phyloP scores from a whole-genome alignment of 2,888 invertebrate genomes.

The Steinernema scapterisci region DNA sequence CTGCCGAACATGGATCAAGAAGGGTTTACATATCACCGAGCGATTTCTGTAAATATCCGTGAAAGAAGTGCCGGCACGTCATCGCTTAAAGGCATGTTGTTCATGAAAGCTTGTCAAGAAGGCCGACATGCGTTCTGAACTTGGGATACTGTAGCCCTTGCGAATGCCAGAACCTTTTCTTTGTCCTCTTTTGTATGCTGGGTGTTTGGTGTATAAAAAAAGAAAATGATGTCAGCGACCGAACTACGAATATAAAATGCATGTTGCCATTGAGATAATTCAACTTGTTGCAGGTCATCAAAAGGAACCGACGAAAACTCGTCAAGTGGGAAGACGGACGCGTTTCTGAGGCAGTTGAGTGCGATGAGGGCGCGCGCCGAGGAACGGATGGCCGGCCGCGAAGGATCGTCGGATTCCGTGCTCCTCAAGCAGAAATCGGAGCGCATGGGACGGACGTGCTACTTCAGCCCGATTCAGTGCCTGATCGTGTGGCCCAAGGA shows the following conservation, averaged over 20 bases:
- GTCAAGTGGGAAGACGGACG: background rate
- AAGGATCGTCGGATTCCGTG: background rate
- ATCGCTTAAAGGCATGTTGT: too few species aligned
- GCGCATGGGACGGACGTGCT: conserved; percentile 35
- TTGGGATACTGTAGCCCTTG: too few species aligned
- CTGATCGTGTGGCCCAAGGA: conserved; percentile 36
- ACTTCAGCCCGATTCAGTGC: conserved; percentile 37
- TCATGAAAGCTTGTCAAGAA: too few species aligned
- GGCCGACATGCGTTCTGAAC: too few species aligned
- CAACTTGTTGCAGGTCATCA: background rate
- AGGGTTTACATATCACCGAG: too few species aligned
- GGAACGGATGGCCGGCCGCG: background rate
- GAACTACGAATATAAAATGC: background rate
- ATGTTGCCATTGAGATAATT: background rate
- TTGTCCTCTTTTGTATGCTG: too few species aligned
- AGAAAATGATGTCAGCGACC: too few species aligned
- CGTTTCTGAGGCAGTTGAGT: conserved; percentile 5
- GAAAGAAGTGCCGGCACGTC: too few species aligned
- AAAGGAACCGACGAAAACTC: background rate
- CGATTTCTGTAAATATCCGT: too few species aligned
- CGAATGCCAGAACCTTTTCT: too few species aligned
- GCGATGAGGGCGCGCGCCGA: conserved; percentile 11
- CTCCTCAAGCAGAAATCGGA: background rate
- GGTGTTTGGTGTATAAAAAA: too few species aligned
- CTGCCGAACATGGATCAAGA: too few species aligned